These are phyloP conservation scores for Henricia sp. DNA, from an alignment of 53 echinoderm and acorn worm species.

Conservation along the genomic window DNA sequence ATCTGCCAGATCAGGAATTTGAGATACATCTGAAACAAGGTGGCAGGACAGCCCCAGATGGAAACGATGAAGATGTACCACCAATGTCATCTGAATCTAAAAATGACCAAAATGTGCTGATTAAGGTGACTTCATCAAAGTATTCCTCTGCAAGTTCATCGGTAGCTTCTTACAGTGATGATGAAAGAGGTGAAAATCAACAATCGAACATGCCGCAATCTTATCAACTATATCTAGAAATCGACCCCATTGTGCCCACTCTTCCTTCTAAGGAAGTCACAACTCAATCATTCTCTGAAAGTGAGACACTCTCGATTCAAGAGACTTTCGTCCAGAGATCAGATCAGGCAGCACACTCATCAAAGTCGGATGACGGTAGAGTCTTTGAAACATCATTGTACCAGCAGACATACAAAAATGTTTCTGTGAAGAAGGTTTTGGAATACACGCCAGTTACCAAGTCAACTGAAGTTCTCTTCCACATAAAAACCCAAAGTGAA, in stretches of 20 bases:
- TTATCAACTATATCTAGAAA: constrained; percentile 16
- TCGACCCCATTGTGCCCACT: constrained; percentile 12
- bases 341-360: not conserved
- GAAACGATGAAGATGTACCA: not conserved
- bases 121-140: too few species aligned
- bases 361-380: constrained; percentile 2
- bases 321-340: constrained; percentile 14
- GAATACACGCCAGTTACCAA: constrained; percentile 3
- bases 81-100: not conserved
- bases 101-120: not conserved
- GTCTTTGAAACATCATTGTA: constrained; percentile 41
- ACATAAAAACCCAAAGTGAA: constrained; percentile 19
- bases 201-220: too few species aligned
- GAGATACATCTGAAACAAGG: constrained; percentile 5
- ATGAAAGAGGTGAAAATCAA: not conserved
- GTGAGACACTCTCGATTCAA: constrained; percentile 15
- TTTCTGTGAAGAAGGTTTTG: constrained; percentile 29
- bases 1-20: constrained; percentile 45
- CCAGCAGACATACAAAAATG: constrained; percentile 39
- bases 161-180: constrained; percentile 36
- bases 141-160: constrained; percentile 17
- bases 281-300: constrained; percentile 11
- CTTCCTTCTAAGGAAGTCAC: not conserved
- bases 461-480: constrained; percentile 19
- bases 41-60: not conserved